Base-by-base conservation (phyloP, 2,888 invertebrate genomes). In the Barypeithes pellucidus region DNA sequence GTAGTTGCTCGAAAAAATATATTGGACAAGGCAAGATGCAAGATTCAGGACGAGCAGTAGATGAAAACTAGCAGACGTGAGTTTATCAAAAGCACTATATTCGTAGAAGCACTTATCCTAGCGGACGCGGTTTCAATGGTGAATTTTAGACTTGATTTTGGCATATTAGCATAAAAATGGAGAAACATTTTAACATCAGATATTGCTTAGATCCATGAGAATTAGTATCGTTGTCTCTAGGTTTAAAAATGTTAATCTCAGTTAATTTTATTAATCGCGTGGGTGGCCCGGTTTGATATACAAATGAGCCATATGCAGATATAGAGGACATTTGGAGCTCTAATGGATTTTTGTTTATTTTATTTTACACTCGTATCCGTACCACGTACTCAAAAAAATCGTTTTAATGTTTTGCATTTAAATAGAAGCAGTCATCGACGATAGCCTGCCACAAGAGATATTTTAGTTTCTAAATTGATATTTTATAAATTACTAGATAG, bases 321-420 rank as follows among this genome's bases (percentile, higher is more conserved):
- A 60, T 33, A 24, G 60, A 45, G 63, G 29, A 70, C 70, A 62
- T 61, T 68, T 61, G 68, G 68, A 43, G 12, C 65, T 14, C 67
- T 72, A 72, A 72, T 72, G 67, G 72, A 72, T 43, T 72, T 67
- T 61, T 72, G 72, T 72, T 72, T 72, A 72, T 72, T 72, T 72
- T 72, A 62, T 72, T 72, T 61, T 57, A 22, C 43, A 22, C 43
- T 41, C 63, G 73, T 78, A 77, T 78, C 72, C 78, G 76, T 78
- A 78, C 78, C 75, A 74, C 71, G 69, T 72, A 76, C 74, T 75
- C 61, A 73, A 76, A 78, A 74, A 77, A 70, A 70, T 62, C 43
- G 14, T 62, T 57, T 45, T 60, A 7, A 50, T 50, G 12, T 50
- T 43, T 45, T 16, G 59, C 16, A 68, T 33, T 50, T 60, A 36